Evolutionary conservation across 2,888 invertebrate species (phyloP), one percentile per base, ranked within the genome.

Genomic region (Blomia tropicalis): DNA sequence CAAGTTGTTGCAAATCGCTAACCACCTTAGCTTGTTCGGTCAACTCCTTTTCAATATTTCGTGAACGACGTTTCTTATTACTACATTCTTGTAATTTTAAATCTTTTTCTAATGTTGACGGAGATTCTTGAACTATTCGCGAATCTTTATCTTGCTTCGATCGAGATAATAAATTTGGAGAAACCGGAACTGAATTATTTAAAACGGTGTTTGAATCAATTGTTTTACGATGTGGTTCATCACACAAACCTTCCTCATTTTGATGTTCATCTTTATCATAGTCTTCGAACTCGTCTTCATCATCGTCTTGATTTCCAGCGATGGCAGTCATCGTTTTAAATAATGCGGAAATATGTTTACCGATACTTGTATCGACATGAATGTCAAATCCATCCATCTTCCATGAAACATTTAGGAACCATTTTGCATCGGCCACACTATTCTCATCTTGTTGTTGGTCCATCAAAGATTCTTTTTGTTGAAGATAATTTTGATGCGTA

Each of bases 321-420:
- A 96, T 77, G 80, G 91, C 89, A 0, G 96, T 95, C 62, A 96
- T 79, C 0, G 96, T 96, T 73, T 92, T 88, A 0, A 93, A 92
- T 41, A 96, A 77, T 0, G 92, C 86, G 0, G 92, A 91, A 29
- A 96, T 77, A 71, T 93, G 88, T 73, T 95, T 92, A 60, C 96
- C 96, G 47, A 98, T 90, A 73, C 87, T 90, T 0, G 91, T 88
- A 74, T 95, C 93, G 62, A 95, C 76, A 73, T 95, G 91, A 67
- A 95, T 91, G 71, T 93, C 93, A 7, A 95, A 91, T 58, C 98
- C 98, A 74, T 95, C 90, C 98, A 98, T 98, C 76, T 95, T 87
- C 92, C 96, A 96, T 67, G 90, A 86, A 1, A 98, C 92, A 75
- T 95, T 95, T 63, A 98, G 77, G 71, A 95, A 82, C 96, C 96